phyloP scores from a whole-genome alignment of 1,140 invertebrate species.

The Drosophila pruinosa region DNA sequence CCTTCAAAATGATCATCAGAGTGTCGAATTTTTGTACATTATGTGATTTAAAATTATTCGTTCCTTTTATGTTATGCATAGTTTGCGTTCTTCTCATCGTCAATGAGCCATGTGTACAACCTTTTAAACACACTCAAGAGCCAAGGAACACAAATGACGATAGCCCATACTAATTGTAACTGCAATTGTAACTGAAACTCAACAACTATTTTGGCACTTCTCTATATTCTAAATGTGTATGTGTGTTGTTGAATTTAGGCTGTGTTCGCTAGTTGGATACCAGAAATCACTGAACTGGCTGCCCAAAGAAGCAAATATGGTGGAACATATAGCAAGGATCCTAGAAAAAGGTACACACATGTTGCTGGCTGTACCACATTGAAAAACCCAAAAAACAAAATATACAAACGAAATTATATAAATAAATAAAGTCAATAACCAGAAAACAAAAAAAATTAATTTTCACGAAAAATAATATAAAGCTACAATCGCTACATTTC shows the following conservation, averaged over 20 bases:
- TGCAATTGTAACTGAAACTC: conserved; percentile 33
- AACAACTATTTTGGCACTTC: conserved; percentile 41
- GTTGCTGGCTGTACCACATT: conserved; percentile 76
- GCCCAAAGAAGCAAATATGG: conserved; percentile 98
- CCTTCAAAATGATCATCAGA: background rate
- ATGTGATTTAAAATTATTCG: background rate
- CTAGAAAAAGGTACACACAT: conserved; percentile 95
- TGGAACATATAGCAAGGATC: conserved; percentile 98
- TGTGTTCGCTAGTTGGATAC: conserved; percentile 99
- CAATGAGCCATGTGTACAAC: conserved; percentile 8
- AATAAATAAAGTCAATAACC: conserved; percentile 52
- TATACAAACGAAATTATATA: conserved; percentile 50
- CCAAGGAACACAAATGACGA: conserved; percentile 23
- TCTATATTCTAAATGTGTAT: conserved; percentile 75
- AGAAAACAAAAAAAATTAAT: conserved; percentile 27
- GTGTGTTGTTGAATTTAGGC: conserved; percentile 87
- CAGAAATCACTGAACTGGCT: conserved; percentile 99
- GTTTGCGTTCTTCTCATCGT: conserved; percentile 25
- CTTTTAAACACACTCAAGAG: conserved; percentile 12
- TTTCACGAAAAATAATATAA: conserved; percentile 51
- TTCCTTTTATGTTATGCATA: conserved; percentile 12
- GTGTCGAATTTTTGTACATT: conserved; percentile 1
- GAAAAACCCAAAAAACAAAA: conserved; percentile 53
- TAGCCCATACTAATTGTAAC: conserved; percentile 28
- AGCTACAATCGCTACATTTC: conserved; percentile 63